These are phyloP conservation scores for Eupithecia pulchellata DNA, from an alignment of 2,888 invertebrate genomes.

Conservation along the genomic window DNA sequence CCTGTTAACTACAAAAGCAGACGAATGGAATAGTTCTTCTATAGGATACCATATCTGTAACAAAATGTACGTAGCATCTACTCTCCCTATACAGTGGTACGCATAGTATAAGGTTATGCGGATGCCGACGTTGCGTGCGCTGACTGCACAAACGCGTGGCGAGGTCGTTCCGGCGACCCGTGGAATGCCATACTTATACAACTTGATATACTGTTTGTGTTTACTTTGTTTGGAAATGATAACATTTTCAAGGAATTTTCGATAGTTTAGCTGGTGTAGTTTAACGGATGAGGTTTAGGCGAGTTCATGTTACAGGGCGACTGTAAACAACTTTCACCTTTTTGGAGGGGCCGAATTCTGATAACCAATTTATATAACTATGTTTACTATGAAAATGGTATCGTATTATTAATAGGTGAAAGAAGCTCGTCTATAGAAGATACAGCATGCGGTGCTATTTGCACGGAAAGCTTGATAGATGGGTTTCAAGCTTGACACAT, in stretches of 20 bases:
- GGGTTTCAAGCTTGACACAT: too few species aligned
- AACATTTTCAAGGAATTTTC: constrained; percentile 1
- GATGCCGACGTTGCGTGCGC: constrained; percentile 74
- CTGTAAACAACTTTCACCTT: not conserved
- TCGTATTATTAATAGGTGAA: too few species aligned
- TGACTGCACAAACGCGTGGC: constrained; percentile 64
- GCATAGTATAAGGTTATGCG: constrained; percentile 71
- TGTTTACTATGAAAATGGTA: too few species aligned
- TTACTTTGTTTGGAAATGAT: constrained; percentile 17
- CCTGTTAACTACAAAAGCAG: not conserved
- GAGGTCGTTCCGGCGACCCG: constrained; percentile 70
- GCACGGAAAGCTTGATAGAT: too few species aligned
- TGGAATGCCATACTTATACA: constrained; percentile 59
- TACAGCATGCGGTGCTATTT: too few species aligned
- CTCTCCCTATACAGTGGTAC: constrained; percentile 34
- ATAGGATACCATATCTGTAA: not conserved
- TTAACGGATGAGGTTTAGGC: not conserved
- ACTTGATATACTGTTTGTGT: constrained; percentile 34
- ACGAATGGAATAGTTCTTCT: not conserved
- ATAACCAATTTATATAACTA: not conserved
- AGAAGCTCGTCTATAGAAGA: too few species aligned
- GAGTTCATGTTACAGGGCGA: not conserved
- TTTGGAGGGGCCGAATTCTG: not conserved
- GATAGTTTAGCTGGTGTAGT: not conserved
- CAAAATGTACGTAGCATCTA: not conserved